phyloP scores from a whole-genome alignment of 2,113 vertebrate genomes.

The Trematocara macrostoma region DNA sequence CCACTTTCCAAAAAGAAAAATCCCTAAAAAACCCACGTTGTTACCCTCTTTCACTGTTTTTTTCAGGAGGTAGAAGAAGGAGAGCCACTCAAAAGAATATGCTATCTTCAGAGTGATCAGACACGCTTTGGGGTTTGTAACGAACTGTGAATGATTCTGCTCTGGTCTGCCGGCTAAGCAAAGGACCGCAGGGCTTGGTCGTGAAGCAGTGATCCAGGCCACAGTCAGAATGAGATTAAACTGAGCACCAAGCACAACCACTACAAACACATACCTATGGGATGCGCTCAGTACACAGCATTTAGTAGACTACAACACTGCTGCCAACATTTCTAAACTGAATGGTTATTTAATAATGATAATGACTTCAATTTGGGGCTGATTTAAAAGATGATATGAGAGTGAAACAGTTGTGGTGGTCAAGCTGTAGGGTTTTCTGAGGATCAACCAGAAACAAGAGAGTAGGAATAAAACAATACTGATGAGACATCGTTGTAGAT shows the following conservation, averaged over 20 bases:
- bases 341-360: constrained; percentile 22
- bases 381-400: constrained; percentile 17
- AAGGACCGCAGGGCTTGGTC: constrained; percentile 21
- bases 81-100: constrained; percentile 19
- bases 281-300: not conserved
- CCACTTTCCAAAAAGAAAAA: constrained; percentile 31
- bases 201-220: constrained; percentile 34
- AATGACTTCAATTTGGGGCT: not conserved
- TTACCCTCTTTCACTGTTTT: constrained; percentile 46
- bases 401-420: constrained; percentile 14
- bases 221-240: constrained; percentile 24
- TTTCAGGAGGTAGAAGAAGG: constrained; percentile 22
- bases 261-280: constrained; percentile 4
- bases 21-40: not conserved
- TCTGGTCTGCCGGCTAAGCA: constrained; percentile 42
- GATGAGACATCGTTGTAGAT: not conserved
- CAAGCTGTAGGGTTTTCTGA: constrained; percentile 3
- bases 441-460: not conserved
- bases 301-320: not conserved
- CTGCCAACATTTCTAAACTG: constrained; percentile 17
- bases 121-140: constrained; percentile 54
- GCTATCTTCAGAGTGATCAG: constrained; percentile 46
- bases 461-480: not conserved
- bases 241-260: constrained; percentile 4
- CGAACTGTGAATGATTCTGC: constrained; percentile 37